Evolutionary conservation across 2,888 invertebrate species (phyloP).

Genomic region (Stenurella melanura): DNA sequence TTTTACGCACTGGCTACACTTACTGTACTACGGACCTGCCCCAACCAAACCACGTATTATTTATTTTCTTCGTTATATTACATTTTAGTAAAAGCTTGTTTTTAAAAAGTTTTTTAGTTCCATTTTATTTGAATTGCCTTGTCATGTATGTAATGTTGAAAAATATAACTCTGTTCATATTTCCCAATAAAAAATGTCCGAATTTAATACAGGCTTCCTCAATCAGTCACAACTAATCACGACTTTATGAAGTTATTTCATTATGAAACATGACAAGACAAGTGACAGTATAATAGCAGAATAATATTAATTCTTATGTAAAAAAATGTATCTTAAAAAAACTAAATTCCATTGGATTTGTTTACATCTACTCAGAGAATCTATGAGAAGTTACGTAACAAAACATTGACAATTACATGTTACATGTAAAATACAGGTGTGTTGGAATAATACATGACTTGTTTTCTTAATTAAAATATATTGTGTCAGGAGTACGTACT

Average conservation of each 20-base stretch:
- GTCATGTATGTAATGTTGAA: no score
- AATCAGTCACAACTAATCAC: slow-evolving; percentile 9
- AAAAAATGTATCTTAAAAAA: not conserved
- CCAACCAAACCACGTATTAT: no score
- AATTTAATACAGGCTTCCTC: not conserved
- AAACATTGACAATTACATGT: not conserved
- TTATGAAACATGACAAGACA: not conserved
- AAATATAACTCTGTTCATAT: not conserved
- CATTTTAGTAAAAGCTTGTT: no score
- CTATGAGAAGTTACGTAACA: not conserved
- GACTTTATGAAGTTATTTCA: not conserved
- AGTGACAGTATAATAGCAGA: not conserved
- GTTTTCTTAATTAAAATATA: not conserved
- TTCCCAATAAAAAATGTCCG: not conserved
- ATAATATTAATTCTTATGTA: not conserved
- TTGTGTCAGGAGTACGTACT: not conserved
- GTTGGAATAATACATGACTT: slow-evolving; percentile 9
- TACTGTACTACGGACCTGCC: no score
- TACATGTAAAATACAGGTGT: not conserved
- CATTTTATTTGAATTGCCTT: no score
- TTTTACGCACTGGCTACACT: no score
- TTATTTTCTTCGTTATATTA: no score
- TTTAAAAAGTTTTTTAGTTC: no score
- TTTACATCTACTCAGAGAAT: not conserved
- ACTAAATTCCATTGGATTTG: not conserved